A percentile compares a stretch with the other conserved stretches of the same genome.
phyloP scores from a whole-genome alignment of 2,888 invertebrate genomes.

The Synergus gifuensis region DNA sequence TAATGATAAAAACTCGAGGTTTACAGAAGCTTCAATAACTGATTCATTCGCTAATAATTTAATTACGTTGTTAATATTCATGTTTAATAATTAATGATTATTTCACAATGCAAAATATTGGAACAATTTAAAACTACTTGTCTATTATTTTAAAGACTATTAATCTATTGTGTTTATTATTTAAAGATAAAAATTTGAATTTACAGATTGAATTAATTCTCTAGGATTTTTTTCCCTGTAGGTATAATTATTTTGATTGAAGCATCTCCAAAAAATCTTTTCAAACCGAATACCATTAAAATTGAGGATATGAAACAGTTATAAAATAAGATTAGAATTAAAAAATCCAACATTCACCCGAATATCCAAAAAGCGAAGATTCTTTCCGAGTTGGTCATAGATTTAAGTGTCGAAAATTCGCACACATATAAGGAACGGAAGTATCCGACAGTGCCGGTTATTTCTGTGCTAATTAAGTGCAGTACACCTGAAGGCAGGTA shows the following conservation, averaged over 20 bases:
- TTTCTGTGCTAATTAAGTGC: slow-evolving; percentile 70
- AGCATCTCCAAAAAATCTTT: not conserved
- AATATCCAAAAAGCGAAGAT: not conserved
- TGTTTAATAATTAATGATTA: not conserved
- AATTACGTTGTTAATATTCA: no score
- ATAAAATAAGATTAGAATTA: not conserved
- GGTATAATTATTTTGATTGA: not conserved
- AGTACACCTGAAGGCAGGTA: slow-evolving; percentile 45
- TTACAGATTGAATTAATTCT: not conserved
- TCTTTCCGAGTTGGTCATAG: not conserved
- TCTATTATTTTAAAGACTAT: no score
- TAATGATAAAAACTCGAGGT: not conserved
- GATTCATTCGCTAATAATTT: no score
- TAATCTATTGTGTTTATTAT: no score
- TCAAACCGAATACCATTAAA: not conserved
- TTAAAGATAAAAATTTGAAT: not conserved
- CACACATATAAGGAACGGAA: slow-evolving; percentile 17
- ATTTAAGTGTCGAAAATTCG: slow-evolving; percentile 9
- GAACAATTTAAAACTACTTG: no score
- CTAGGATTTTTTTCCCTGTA: not conserved
- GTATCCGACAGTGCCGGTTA: slow-evolving; percentile 53
- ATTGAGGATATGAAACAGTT: not conserved
- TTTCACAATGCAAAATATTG: no score
- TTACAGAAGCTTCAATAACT: no score
- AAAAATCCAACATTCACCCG: not conserved